These are phyloP conservation scores for Argyra leucocephala DNA, from an alignment of 2,888 invertebrate species.

Conservation along the genomic window DNA sequence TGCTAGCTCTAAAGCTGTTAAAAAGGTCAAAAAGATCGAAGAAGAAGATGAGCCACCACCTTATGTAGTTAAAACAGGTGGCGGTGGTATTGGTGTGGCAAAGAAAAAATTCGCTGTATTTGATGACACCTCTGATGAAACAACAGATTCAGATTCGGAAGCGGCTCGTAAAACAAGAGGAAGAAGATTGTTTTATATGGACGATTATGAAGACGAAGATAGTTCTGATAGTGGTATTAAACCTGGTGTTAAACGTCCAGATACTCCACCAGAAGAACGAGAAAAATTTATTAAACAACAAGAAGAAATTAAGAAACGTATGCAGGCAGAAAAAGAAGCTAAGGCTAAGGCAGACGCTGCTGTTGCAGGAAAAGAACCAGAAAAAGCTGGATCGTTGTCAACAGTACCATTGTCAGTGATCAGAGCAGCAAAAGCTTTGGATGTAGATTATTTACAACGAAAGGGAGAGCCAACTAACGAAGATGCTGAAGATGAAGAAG, in stretches of 20 bases:
- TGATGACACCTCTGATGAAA: conserved; percentile 42
- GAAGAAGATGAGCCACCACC: conserved; percentile 39
- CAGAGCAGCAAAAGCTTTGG: conserved; percentile 41
- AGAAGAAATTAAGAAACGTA: conserved; percentile 41
- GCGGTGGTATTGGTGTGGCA: conserved; percentile 48
- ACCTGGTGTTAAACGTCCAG: conserved; percentile 42
- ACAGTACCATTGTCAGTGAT: conserved; percentile 42
- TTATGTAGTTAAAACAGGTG: conserved; percentile 30
- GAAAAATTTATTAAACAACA: conserved; percentile 42
- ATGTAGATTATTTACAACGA: conserved; percentile 41
- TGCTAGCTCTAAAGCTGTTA: conserved; percentile 28
- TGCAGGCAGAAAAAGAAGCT: conserved; percentile 43
- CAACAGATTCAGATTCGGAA: conserved; percentile 42
- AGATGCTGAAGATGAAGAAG: conserved; percentile 37
- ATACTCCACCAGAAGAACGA: conserved; percentile 43
- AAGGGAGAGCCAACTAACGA: conserved; percentile 36
- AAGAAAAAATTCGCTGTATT: conserved; percentile 24
- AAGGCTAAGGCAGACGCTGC: conserved; percentile 33
- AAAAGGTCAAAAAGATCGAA: conserved; percentile 40
- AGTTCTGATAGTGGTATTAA: conserved; percentile 43
- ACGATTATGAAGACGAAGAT: conserved; percentile 43
- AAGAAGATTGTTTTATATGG: conserved; percentile 40
- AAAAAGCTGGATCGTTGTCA: conserved; percentile 36
- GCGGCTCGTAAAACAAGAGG: conserved; percentile 34
- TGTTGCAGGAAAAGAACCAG: conserved; percentile 36